Base-by-base conservation (phyloP, 1,140 invertebrate species). In the Euwallacea similis region DNA sequence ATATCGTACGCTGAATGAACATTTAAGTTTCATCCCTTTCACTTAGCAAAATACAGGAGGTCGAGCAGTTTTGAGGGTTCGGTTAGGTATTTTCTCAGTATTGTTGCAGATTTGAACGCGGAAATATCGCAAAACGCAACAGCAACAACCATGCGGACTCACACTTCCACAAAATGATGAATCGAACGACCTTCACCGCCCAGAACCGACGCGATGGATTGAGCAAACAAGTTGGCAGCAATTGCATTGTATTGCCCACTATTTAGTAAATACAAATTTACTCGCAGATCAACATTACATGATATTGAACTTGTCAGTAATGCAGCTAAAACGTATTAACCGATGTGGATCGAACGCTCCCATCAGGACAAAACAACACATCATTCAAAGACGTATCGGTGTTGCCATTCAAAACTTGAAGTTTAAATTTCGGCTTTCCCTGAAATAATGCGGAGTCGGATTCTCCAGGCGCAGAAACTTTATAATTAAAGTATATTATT, bases 401-500 rank as follows among this genome's bases (percentile, higher is more conserved):
- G 21, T 4, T 4, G 21, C 21, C 21, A 33, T 33, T 33, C 21
- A 33, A 33, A 33, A 33, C 21, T 33, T 33, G 21, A 33, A 33
- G 21, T 33, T 33, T 33, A 33, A 33, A 33, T 33, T 33, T 33
- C 21, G 21, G 21, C 21, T 33, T 33, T 33, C 21, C 21, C 21
- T 4, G 21, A 33, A 33, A 33, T 50, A 50, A 13, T 11, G 6
- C 46, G 9, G 46, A 50, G 13, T 50, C 9, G 9, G 46, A 50
- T 50, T 56, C 54, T 56, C 54, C 8, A 56, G 16, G 54, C 54
- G 54, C 54, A 4, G 16, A 8, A 56, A 56, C 54, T 56, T 56
- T 56, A 56, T 56, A 56, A 56, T 56, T 56, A 56, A 56, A 56
- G 54, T 56, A 56, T 56, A 56, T 56, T 56, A 56, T 56, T 56